Percentiles rank a stretch among this genome's conserved stretches.
Evolutionary conservation across 2,888 invertebrate genomes (phyloP).

Genomic region (Synergus itoensis): DNA sequence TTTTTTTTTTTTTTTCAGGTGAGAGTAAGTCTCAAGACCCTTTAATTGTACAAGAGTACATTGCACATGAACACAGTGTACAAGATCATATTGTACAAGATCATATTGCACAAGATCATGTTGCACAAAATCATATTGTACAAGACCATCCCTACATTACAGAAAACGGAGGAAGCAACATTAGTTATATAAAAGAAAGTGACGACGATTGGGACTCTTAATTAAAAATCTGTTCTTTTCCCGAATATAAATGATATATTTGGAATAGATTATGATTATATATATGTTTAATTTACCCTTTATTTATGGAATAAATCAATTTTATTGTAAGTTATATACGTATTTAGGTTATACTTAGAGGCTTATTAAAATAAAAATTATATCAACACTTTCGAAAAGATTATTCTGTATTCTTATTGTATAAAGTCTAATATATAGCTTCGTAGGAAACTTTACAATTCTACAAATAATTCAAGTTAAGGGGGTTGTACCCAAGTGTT

Average conservation of each 20-base stretch:
- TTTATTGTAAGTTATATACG: neutral
- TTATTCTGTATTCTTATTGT: neutral
- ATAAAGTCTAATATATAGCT: too few relatives aligned
- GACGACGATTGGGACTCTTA: slow-evolving; percentile 2
- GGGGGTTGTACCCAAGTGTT: too few relatives aligned
- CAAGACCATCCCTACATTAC: neutral
- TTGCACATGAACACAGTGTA: neutral
- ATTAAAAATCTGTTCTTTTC: neutral
- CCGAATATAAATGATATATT: neutral
- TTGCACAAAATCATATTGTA: neutral
- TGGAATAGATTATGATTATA: neutral
- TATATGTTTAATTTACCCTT: neutral
- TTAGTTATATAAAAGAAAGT: neutral
- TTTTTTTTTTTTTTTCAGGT: neutral
- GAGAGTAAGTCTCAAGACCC: neutral
- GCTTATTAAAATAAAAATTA: neutral
- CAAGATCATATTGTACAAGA: neutral
- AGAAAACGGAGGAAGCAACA: neutral
- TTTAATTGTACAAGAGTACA: neutral
- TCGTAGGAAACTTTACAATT: too few relatives aligned
- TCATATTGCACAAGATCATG: neutral
- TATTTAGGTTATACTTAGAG: neutral
- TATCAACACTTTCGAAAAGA: neutral
- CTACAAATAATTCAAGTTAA: too few relatives aligned
- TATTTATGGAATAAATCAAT: neutral